Evolutionary conservation across 23 tunicate species (phyloP).

Genomic region (Clavelina lepadiformis): DNA sequence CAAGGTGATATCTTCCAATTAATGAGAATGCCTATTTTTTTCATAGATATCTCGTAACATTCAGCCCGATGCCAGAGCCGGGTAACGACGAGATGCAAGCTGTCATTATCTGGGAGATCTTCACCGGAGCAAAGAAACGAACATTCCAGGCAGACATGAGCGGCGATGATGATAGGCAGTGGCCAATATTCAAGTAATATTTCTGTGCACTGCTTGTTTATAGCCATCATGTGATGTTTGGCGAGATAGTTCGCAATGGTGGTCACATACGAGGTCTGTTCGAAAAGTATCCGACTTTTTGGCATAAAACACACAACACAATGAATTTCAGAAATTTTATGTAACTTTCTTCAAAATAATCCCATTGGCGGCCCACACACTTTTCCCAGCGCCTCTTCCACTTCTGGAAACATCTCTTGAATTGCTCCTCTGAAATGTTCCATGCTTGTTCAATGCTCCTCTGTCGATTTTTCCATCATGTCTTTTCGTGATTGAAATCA

Average conservation of each 20-base stretch:
- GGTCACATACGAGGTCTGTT: conserved; percentile 20
- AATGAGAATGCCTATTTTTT: no score
- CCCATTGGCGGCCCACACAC: conserved; percentile 14
- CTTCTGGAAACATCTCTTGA: no score
- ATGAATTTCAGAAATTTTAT: conserved; percentile 13
- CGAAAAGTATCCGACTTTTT: conserved; percentile 15
- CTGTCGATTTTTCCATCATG: no score
- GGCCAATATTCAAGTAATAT: conserved; percentile 97
- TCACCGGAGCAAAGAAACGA: conserved; percentile 73
- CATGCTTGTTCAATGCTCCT: no score
- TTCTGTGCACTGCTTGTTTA: no score
- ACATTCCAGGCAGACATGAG: conserved; percentile 81
- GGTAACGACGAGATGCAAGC: conserved; percentile 50
- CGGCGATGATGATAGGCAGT: conserved; percentile 70
- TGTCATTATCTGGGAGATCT: conserved; percentile 80
- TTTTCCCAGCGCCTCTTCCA: conserved; percentile 22
- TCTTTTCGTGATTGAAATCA: neutral
- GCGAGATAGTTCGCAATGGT: no score
- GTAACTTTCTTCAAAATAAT: conserved; percentile 12
- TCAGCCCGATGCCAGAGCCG: conserved; percentile 81
- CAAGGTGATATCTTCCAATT: no score
- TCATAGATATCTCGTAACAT: conserved; percentile 79
- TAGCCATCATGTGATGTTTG: neutral
- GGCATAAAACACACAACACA: conserved; percentile 25
- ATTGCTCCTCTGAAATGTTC: no score